Conservation (phyloP, 2,797 vertebrate genomes). For the Hapalemur alaotrensis region DNA sequence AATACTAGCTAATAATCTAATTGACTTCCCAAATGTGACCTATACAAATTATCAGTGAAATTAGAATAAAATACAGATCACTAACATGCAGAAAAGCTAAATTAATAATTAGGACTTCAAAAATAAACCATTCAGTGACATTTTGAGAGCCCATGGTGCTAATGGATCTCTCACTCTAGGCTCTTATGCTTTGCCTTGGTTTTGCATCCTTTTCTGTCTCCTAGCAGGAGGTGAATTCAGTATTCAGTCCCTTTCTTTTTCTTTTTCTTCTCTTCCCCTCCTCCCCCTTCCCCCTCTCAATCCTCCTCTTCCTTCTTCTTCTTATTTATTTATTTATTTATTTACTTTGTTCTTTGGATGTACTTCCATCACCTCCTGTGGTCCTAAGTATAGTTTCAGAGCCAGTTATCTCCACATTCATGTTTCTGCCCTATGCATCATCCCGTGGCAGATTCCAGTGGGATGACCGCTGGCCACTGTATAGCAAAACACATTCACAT, state of each 20-base stretch:
- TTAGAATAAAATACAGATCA: conserved; percentile 29
- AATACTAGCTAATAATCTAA: conserved; percentile 10
- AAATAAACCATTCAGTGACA: background rate
- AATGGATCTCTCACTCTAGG: background rate
- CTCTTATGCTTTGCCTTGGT: background rate
- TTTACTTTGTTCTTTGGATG: background rate
- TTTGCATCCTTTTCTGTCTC: background rate
- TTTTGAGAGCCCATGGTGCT: background rate
- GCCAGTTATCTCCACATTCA: background rate
- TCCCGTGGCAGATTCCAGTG: background rate
- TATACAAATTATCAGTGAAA: background rate
- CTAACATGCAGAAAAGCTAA: background rate
- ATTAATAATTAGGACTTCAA: conserved; percentile 17
- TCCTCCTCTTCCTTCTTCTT: background rate
- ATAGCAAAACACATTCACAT: background rate
- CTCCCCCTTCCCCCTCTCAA: no score
- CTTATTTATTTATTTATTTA: no score
- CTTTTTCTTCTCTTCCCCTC: background rate
- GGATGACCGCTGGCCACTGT: background rate
- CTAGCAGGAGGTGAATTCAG: background rate
- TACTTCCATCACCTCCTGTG: background rate
- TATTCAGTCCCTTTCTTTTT: background rate
- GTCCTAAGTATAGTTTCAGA: background rate
- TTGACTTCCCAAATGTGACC: background rate
- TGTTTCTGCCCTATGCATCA: background rate